Base-by-base conservation (phyloP, 2,113 vertebrate genomes). In the Cryptotis parvus region DNA sequence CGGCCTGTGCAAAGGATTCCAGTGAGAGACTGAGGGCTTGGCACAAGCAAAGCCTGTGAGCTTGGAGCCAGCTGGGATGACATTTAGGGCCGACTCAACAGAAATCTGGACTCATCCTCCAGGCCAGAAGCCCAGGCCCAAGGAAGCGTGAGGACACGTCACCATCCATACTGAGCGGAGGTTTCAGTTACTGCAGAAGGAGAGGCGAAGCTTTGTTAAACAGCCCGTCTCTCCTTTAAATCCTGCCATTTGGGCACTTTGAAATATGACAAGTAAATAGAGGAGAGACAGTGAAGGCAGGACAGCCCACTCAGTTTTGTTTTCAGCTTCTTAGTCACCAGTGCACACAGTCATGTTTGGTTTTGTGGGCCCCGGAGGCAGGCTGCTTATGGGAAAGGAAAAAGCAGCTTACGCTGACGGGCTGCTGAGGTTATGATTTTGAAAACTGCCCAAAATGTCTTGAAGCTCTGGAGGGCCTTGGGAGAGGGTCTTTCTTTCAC, bases 161-260 rank as follows among this genome's bases (percentile, higher is more conserved):
- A 70, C 41, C 81, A 24, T 55, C 33, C 43, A 24, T 68, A 4
- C 66, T n/a, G 16, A 70, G 69, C 4, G 65, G 76, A 15, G 37
- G n/a, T 77, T 95, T 78, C 24, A 35, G 84, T 91, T 65, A 89
- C 90, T 81, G 39, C 73, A 81, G 87, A 72, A n/a, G n/a, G n/a
- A 68, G 35, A 79, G n/a, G 91, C 65, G 33, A 88, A 31, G 24
- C 37, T 31, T 88, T 75, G 11, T 63, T 86, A 26, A 65, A 29
- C 31, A 75, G 86, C 15, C 80, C 86, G 35, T 85, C 73, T 89
- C 52, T 43, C 74, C 4, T 94, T 91, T 84, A 75, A 91, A 88
- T 95, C 88, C 90, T 92, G 80, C 75, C 61, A 20, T 84, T 86
- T 70, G 43, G 63, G 72, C 73, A 80, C 2, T 88, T 90, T 0